Percentiles rank a stretch among this genome's conserved stretches.
phyloP scores from a whole-genome alignment of 2,888 invertebrate species.

The Microplitis manilae region DNA sequence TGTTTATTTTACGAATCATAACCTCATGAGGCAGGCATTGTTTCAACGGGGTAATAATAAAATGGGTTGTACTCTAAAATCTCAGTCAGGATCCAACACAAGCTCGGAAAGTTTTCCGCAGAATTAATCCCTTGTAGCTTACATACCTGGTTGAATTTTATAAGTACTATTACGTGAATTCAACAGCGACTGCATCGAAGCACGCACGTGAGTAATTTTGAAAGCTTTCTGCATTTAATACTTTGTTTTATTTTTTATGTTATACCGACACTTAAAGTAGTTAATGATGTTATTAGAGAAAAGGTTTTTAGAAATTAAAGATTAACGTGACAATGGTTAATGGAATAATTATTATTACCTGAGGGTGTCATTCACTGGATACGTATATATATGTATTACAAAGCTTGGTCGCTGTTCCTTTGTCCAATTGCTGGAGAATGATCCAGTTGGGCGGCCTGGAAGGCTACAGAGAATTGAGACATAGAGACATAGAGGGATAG shows the following conservation, averaged over 20 bases:
- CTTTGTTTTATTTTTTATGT: neutral
- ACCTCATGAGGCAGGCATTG: neutral
- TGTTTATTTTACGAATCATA: neutral
- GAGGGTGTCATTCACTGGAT: slow-evolving; percentile 14
- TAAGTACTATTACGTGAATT: slow-evolving; percentile 24
- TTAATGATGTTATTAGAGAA: neutral
- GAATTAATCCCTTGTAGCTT: neutral
- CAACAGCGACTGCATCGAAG: neutral
- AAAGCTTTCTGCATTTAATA: neutral
- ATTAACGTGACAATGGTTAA: slow-evolving; percentile 3
- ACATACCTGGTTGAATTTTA: slow-evolving; percentile 24
- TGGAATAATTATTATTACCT: slow-evolving; percentile 16
- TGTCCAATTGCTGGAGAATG: slow-evolving; percentile 32
- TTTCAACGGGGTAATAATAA: neutral
- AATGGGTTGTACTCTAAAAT: neutral
- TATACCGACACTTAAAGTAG: neutral
- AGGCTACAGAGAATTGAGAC: neutral
- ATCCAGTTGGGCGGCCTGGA: slow-evolving; percentile 27
- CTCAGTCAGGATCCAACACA: neutral
- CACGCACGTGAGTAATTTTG: slow-evolving; percentile 12
- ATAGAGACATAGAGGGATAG: too few relatives aligned
- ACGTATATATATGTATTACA: slow-evolving; percentile 23
- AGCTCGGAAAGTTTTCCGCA: neutral
- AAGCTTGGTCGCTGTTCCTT: slow-evolving; percentile 25
- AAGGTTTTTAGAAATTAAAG: neutral